Evolutionary conservation across 2,797 vertebrate genomes (phyloP).

Genomic region (Sparidentex hasta): DNA sequence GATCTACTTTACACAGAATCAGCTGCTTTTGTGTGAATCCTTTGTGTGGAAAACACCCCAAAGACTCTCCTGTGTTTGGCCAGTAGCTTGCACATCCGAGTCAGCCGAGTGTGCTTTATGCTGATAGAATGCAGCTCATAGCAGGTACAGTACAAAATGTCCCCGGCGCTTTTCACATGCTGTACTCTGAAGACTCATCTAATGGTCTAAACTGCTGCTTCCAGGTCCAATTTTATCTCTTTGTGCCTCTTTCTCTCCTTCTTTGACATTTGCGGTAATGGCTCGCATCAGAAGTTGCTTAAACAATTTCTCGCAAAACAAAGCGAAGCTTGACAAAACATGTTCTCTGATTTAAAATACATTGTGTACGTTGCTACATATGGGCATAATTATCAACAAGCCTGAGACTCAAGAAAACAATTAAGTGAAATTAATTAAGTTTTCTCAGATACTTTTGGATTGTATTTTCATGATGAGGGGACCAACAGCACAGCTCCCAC

Average conservation of each 20-base stretch:
- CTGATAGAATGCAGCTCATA: conserved; percentile 45
- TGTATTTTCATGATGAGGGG: neutral
- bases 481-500: no score
- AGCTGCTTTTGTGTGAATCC: conserved; percentile 23
- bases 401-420: neutral
- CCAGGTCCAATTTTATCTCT: neutral
- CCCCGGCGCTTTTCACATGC: conserved; percentile 40
- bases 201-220: conserved; percentile 26
- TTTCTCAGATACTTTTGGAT: neutral
- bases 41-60: conserved; percentile 41
- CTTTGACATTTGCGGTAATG: neutral
- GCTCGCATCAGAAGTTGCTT: neutral
- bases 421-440: neutral
- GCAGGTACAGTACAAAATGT: conserved; percentile 50
- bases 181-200: conserved; percentile 37
- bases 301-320: neutral
- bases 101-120: conserved; percentile 31
- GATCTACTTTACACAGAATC: conserved; percentile 37
- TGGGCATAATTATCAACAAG: neutral
- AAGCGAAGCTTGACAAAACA: no score
- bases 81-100: conserved; percentile 43
- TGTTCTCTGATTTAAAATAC: no score
- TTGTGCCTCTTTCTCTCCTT: neutral
- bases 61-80: conserved; percentile 29
- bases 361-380: neutral